Evolutionary conservation across 2,888 invertebrate genomes (phyloP).

Genomic region (Salticus scenicus): DNA sequence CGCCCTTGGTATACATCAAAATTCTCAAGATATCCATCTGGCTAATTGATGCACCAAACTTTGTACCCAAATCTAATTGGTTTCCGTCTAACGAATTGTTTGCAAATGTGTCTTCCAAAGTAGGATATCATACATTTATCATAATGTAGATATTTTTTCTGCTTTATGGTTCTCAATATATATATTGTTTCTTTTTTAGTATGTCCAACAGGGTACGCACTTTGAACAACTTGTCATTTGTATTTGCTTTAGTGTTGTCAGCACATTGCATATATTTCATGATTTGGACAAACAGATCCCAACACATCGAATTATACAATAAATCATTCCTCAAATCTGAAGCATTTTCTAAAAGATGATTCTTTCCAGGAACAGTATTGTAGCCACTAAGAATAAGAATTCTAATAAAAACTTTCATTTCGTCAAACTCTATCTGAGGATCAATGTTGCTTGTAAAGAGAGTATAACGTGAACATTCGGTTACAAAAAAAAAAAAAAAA

Average conservation of each 20-base stretch:
- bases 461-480: neutral
- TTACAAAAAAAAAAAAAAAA: no score
- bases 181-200: neutral
- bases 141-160: constrained; percentile 11
- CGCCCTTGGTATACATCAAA: constrained; percentile 13
- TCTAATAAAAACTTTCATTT: neutral
- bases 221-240: constrained; percentile 1
- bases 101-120: constrained; percentile 74
- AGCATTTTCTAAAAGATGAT: neutral
- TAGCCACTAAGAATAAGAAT: constrained; percentile 11
- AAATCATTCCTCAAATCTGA: neutral
- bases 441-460: neutral
- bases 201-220: neutral
- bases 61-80: constrained; percentile 74
- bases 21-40: neutral
- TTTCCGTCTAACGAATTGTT: constrained; percentile 74
- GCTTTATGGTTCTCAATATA: neutral
- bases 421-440: neutral
- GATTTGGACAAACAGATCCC: neutral
- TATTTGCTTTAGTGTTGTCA: neutral
- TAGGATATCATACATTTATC: constrained; percentile 74
- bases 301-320: neutral
- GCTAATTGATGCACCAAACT: constrained; percentile 72
- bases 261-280: constrained; percentile 10
- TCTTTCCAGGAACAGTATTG: neutral